phyloP scores from a whole-genome alignment of 2,797 vertebrate species.

The Lepilemur ruficaudatus region DNA sequence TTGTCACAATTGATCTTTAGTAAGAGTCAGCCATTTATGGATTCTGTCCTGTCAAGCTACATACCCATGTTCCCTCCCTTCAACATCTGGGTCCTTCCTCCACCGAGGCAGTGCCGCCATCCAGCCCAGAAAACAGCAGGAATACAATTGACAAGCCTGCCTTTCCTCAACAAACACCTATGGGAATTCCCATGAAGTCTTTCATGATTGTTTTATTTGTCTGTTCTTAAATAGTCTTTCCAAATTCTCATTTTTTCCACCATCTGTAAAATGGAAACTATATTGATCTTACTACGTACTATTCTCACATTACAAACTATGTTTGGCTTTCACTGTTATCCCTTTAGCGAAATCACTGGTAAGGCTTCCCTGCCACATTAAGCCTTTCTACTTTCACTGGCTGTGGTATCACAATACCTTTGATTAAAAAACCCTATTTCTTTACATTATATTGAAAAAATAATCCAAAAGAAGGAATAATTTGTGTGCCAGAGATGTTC shows the following conservation, averaged over 20 bases:
- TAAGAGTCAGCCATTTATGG: neutral
- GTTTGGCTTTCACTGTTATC: neutral
- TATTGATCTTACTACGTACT: neutral
- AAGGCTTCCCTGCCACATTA: neutral
- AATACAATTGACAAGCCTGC: neutral
- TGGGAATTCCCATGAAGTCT: neutral
- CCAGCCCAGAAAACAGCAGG: neutral
- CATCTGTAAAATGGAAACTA: neutral
- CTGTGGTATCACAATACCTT: neutral
- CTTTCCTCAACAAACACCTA: neutral
- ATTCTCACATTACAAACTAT: neutral
- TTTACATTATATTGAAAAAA: slow-evolving; percentile 11
- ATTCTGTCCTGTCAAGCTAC: neutral
- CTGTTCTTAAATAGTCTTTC: neutral
- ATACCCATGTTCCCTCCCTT: neutral
- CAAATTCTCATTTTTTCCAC: neutral
- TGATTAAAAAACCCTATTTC: neutral
- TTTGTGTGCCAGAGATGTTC: neutral
- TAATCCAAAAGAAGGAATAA: slow-evolving; percentile 33
- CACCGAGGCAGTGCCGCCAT: no score
- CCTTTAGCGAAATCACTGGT: neutral
- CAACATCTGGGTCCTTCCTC: neutral
- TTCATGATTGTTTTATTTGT: neutral
- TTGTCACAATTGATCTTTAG: neutral
- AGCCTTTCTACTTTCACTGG: neutral